Evolutionary conservation across 2,113 vertebrate species (phyloP), one percentile per base, ranked within the genome.

Genomic region (Pangasianodon hypophthalmus): DNA sequence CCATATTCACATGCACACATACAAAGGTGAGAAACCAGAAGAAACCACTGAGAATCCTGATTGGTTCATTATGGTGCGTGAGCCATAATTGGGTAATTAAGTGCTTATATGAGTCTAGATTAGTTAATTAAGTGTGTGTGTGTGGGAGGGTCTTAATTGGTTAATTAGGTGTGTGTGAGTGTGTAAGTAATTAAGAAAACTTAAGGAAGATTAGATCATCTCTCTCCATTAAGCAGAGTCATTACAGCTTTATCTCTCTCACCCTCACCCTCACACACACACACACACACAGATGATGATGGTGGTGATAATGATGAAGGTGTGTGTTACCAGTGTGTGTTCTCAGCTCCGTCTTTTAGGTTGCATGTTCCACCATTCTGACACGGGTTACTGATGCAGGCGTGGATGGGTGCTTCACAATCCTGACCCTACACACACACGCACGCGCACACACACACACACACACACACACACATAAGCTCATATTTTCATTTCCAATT

Each of bases 301-400:
- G 62, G 21, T 69, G 29, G 2, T 90, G 50, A 87, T 41, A 67
- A 71, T 75, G 56, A 46, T 77, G 48, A 80, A 41, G 4, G 16
- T 21, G 52, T 86, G 21, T 94, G 96, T 93, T 95, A 99, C 98
- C 98, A 98, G 93, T 97, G 99, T 93, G 96, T 98, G 92, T 97
- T 97, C 56, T 96, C 97, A 90, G 96, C 97, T 92, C 97, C 98
- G 94, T 99, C 98, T 92, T 99, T 99, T 92, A 99, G 95, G 85
- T 99, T 96, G 89, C 98, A 99, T 3, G 98, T 99, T 90, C 97
- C 98, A 3, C 97, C 96, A 9, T 98, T 97, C 87, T 97, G 95
- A 92, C 98, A 99, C 0, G 98, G 98, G 93, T 97, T 98, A 92
- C 97, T 97, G 92, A 99, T 98, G 88, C 98, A 99, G 37, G 97